Conservation (phyloP, 2,888 invertebrate genomes). For the Caenorhabditis zanzibari region DNA sequence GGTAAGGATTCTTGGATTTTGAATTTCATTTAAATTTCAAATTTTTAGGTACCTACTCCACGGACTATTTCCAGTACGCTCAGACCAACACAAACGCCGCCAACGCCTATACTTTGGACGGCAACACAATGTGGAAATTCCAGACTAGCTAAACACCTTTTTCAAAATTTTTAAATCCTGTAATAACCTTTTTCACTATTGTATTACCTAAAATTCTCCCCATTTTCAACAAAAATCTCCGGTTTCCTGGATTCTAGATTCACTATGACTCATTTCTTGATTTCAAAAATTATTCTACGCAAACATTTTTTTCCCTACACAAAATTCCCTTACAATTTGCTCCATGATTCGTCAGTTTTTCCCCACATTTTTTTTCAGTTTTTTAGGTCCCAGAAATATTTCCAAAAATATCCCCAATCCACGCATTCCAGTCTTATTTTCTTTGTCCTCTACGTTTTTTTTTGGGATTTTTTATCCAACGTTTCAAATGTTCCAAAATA, state of each 20-base stretch:
- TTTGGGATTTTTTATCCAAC: not conserved
- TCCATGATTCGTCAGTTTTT: conserved; percentile 16
- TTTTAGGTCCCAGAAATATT: conserved; percentile 23
- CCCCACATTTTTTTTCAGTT: not conserved
- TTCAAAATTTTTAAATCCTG: not conserved
- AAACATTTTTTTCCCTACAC: not conserved
- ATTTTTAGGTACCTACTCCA: conserved; percentile 44
- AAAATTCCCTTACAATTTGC: conserved; percentile 9
- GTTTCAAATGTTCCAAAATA: too few species aligned
- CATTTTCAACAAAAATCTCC: conserved; percentile 13
- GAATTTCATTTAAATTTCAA: not conserved
- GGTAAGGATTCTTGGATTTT: conserved; percentile 23
- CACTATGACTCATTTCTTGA: not conserved
- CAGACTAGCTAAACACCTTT: conserved; percentile 32
- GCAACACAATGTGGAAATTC: conserved; percentile 48
- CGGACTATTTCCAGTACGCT: conserved; percentile 60
- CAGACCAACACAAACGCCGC: conserved; percentile 30
- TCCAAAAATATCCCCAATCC: not conserved
- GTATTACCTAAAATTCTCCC: not conserved
- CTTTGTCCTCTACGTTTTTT: not conserved
- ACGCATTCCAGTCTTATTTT: conserved; percentile 14
- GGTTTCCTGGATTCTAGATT: not conserved
- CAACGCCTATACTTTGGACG: conserved; percentile 41
- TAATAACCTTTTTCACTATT: not conserved
- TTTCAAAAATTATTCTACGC: not conserved